Evolutionary conservation across 2,797 vertebrate genomes (phyloP), one percentile per base, ranked within the genome.

Genomic region (Coregonus ussuriensis): DNA sequence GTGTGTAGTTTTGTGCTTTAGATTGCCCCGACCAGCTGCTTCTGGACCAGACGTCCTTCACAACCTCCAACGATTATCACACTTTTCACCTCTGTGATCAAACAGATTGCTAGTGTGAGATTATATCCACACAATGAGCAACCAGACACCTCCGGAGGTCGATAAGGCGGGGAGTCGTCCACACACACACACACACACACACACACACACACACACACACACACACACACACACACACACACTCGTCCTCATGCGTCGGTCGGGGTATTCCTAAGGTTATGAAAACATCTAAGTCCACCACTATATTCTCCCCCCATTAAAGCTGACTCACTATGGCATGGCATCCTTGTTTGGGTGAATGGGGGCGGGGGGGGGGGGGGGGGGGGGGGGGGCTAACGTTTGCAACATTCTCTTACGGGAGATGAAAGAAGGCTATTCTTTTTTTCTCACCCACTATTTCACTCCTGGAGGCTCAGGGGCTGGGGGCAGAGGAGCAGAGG

Each of bases 401-500:
- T 16, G 76, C 71, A 37, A 54, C 79, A 85, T 87, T 87, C 86
- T 74, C 65, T 79, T 74, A 52, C 18, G 79, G 16, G 63, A 72
- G 74, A 84, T 83, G 75, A 87, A 87, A 84, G 82, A 72, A 35
- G 80, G 81, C 77, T 82, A 67, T 67, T 84, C 79, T 81, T 77
- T 84, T 78, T 66, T 18, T 6, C 74, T 79, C 86, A 87, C 86
- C 77, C 82, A 84, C 75, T 87, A 86, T 86, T 86, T 87, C 86
- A 87, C 79, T 70, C 79, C 78, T 31, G 35, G 72, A 78, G 51
- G 21, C 31, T 72, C n/a, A 29, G 71, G 18, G 47, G 31, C 65
- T 18, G 6, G 56, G 31, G 15, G 65, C 31, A 67, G 29, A 47
- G 41, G 41, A 9, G 31, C 29, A 67, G 65, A 35, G 31, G 4